Conservation (phyloP, 2,888 invertebrate species). For the Hypercompe scribonia region DNA sequence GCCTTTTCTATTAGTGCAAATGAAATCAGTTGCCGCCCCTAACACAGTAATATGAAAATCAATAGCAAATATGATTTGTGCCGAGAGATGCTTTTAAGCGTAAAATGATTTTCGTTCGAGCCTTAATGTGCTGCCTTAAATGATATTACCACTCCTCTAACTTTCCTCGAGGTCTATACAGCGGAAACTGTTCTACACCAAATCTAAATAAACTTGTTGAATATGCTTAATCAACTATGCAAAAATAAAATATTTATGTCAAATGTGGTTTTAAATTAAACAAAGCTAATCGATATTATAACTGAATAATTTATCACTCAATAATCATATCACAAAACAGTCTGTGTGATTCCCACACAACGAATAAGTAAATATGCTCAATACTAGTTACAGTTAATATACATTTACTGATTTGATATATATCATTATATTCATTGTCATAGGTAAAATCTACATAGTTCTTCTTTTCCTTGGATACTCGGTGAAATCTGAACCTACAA, state of each 20-base stretch:
- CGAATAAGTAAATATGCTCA: not conserved
- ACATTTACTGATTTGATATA: not conserved
- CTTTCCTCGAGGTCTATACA: not conserved
- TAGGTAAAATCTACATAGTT: too few relatives aligned
- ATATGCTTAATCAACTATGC: not conserved
- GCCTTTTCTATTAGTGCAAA: slow-evolving; percentile 24
- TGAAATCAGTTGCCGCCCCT: slow-evolving; percentile 19
- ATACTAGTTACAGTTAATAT: not conserved
- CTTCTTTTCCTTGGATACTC: too few relatives aligned
- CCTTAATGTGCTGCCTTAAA: slow-evolving; percentile 6
- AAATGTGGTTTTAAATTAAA: not conserved
- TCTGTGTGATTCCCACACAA: not conserved
- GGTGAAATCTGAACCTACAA: not conserved
- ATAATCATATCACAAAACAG: not conserved
- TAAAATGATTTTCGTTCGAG: slow-evolving; percentile 18
- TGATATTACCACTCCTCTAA: slow-evolving; percentile 11
- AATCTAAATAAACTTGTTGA: not conserved
- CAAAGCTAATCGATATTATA: not conserved
- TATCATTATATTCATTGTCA: too few relatives aligned
- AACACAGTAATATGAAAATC: slow-evolving; percentile 26
- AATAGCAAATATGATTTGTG: slow-evolving; percentile 31
- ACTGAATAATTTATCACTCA: not conserved
- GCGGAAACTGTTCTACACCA: not conserved
- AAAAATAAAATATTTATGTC: not conserved
- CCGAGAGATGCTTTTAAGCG: slow-evolving; percentile 18